phyloP scores from a whole-genome alignment of 2,113 vertebrate species.

The Prinia subflava region DNA sequence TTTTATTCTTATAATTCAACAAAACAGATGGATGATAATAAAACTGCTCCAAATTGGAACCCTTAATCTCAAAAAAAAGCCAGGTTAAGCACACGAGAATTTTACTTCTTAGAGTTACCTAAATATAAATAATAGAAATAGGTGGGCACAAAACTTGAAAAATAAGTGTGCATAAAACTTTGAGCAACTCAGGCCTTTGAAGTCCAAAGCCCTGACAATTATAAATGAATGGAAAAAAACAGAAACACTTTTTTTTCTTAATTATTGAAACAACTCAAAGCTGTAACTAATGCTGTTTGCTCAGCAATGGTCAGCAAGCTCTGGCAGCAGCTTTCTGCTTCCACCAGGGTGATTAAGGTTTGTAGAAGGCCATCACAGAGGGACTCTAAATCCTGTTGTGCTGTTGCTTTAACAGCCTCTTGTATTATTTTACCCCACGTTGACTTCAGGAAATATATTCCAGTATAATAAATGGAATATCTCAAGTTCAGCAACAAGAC shows the following conservation, averaged over 20 bases:
- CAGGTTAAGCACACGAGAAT: neutral
- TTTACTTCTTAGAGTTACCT: neutral
- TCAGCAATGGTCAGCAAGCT: constrained; percentile 1
- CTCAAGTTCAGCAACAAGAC: constrained; percentile 73
- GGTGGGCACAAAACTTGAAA: neutral
- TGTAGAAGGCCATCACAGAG: constrained; percentile 41
- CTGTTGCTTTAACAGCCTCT: constrained; percentile 58
- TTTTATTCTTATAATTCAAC: neutral
- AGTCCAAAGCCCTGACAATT: neutral
- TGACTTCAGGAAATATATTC: constrained; percentile 72
- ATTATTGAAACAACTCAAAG: neutral
- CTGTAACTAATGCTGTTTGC: neutral
- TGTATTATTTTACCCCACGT: constrained; percentile 59
- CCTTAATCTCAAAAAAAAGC: neutral
- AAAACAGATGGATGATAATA: neutral
- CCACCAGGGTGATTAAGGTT: constrained; percentile 41
- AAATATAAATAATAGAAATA: neutral
- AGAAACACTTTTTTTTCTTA: neutral
- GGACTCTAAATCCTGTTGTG: constrained; percentile 55
- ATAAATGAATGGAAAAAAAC: neutral
- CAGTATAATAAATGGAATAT: constrained; percentile 63
- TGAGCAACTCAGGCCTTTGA: neutral
- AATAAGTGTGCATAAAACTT: neutral
- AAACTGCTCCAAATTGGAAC: neutral
- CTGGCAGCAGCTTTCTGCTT: constrained; percentile 3